These are phyloP conservation scores for Leptosomus discolor DNA, from an alignment of 2,113 vertebrate species.

Conservation along the genomic window DNA sequence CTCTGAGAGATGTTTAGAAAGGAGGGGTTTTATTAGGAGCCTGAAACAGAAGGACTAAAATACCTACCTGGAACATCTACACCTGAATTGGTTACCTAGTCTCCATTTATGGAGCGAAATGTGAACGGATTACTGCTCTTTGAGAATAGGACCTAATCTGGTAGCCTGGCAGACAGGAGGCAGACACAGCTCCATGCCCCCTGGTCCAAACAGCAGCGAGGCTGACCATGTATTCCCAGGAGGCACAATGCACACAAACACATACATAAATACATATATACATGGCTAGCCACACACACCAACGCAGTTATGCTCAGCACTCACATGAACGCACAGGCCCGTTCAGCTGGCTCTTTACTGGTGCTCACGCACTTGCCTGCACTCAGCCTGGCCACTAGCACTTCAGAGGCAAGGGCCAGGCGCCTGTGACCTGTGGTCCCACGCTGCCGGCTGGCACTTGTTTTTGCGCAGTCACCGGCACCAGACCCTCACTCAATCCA, in stretches of 20 bases:
- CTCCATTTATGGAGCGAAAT: neutral
- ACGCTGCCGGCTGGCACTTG: neutral
- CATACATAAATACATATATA: neutral
- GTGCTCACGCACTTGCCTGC: accelerated
- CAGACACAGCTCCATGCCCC: neutral
- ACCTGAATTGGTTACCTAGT: neutral
- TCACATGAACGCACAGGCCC: neutral
- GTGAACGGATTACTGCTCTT: neutral
- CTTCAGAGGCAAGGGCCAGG: neutral
- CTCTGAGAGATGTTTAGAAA: neutral
- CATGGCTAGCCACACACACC: neutral
- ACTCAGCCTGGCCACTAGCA: neutral
- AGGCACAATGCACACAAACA: neutral
- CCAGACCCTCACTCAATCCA: accelerated
- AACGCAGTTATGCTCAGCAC: neutral
- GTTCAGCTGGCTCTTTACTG: neutral
- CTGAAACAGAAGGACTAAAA: neutral
- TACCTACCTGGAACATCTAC: neutral
- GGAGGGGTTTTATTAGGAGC: neutral
- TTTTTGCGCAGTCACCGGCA: neutral
- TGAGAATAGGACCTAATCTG: neutral
- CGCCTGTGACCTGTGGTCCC: neutral
- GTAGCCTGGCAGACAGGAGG: neutral
- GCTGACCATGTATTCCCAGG: neutral
- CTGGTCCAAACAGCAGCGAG: neutral